Evolutionary conservation across 2,888 invertebrate genomes (phyloP), one percentile per base, ranked within the genome.

Genomic region (Branchipolynoe longqiensis): DNA sequence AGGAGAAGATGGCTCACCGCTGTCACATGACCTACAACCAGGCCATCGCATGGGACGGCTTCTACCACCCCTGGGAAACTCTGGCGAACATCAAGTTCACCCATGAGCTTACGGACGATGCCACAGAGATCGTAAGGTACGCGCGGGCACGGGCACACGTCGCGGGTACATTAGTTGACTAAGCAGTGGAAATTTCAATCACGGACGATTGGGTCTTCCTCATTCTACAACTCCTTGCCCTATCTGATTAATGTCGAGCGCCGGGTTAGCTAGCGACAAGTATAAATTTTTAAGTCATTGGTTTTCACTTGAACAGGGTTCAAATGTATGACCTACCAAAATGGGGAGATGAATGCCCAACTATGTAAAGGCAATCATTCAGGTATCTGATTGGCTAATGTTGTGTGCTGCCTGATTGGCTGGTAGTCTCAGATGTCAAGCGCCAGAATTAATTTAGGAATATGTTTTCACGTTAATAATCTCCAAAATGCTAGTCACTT

Each of bases 1-100:
- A 83, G 33, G 86, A 86, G 64, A 69, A 54, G 33, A 25, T 36
- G 40, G 28, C 31, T 2, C 86, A 78, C 8, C 85, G 85, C 54
- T 82, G 74, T 38, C 40, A 87, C 69, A 85, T 56, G 40, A 41
- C 56, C 62, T 86, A 87, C 85, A 87, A 86, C 59, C 84, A 86
- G 48, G 54, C 58, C 59, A 33, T 73, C 14, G 28, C 83, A n/a
- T 87, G 87, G 87, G 64, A 73, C 31, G 58, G 38, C 25, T n/a
- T n/a, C 25, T 82, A 62, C 48, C 85, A 86, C 64, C 87, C 86
- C 14, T 87, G 86, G 86, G 31, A 78, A 14, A 73, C 73, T 33
- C 31, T 87, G 14, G 87, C 87, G 38, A 87, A 84, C 64, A 59
- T 87, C 48, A 48, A 48, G 28, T 58, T 86, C 25, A 40, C 54